These are phyloP conservation scores for Sebastes schlegelii DNA, from an alignment of 2,113 vertebrate genomes.

Conservation along the genomic window DNA sequence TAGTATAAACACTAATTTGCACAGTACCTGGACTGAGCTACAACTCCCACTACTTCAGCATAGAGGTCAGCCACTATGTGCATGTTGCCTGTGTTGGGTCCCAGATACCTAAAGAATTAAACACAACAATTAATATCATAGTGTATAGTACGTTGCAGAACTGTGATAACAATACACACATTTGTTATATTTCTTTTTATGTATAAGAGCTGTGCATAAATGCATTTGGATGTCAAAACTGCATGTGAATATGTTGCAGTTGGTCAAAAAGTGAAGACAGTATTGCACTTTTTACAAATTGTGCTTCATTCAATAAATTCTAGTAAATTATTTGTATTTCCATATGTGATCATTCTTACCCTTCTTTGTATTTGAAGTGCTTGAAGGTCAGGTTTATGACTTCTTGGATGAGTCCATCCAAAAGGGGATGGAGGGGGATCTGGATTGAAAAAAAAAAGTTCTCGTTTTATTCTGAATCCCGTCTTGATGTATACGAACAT, in stretches of 20 bases:
- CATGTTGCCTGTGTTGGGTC: constrained; percentile 99
- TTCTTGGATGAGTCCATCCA: constrained; percentile 97
- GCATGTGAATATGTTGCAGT: not conserved
- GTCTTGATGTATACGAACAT: not conserved
- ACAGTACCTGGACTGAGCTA: constrained; percentile 95
- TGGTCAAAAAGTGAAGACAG: not conserved
- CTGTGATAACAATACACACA: not conserved
- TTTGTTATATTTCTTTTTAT: not conserved
- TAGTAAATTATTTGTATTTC: not conserved
- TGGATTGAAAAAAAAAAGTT: constrained; percentile 72
- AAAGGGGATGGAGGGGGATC: constrained; percentile 97
- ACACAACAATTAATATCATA: constrained; percentile 11
- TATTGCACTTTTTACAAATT: not conserved
- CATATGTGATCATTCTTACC: constrained; percentile 80
- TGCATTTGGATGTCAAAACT: not conserved
- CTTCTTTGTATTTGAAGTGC: constrained; percentile 99
- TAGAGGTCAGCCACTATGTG: constrained; percentile 99
- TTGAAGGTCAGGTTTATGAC: constrained; percentile 98
- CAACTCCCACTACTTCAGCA: constrained; percentile 96
- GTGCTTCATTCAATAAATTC: too few species aligned
- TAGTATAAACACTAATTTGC: constrained; percentile 7
- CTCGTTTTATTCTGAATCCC: not conserved
- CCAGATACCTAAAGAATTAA: constrained; percentile 89
- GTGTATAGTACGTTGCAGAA: not conserved
- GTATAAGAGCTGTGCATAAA: not conserved